phyloP scores from a whole-genome alignment of 2,113 vertebrate genomes.

The Athene cunicularia region DNA sequence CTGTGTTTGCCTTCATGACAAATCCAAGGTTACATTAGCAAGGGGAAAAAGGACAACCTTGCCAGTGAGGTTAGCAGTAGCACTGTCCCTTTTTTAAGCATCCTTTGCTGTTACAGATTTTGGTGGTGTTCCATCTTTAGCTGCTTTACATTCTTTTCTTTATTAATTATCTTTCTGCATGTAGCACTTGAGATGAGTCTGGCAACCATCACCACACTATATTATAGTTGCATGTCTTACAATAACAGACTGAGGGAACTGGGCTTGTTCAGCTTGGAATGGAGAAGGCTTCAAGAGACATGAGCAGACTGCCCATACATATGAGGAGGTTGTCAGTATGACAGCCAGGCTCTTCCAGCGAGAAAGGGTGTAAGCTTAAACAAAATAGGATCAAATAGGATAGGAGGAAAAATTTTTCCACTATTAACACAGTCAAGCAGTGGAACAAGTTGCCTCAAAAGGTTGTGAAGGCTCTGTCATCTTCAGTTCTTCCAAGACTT shows the following conservation, averaged over 20 bases:
- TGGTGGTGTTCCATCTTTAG: not conserved
- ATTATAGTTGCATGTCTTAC: not conserved
- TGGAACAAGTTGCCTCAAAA: not conserved
- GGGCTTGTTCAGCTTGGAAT: not conserved
- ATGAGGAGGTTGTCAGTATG: not conserved
- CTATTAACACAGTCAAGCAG: not conserved
- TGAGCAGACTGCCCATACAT: not conserved
- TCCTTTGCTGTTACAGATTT: not conserved
- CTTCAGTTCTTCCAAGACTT: not conserved
- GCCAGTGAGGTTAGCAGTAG: not conserved
- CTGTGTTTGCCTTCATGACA: not conserved
- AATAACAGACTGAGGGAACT: not conserved
- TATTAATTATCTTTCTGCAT: not conserved
- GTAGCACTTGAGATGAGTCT: not conserved
- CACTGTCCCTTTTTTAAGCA: not conserved
- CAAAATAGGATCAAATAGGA: not conserved
- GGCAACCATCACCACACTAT: fast-evolving
- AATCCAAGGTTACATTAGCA: not conserved
- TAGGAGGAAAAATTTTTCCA: not conserved
- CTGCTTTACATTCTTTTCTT: not conserved
- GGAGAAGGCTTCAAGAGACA: not conserved
- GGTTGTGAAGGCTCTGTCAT: not conserved
- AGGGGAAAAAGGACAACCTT: not conserved
- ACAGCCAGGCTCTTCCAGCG: not conserved
- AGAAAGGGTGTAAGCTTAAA: not conserved